Base-by-base conservation (phyloP, 2,797 vertebrate genomes). In the Labeo calbasu region DNA sequence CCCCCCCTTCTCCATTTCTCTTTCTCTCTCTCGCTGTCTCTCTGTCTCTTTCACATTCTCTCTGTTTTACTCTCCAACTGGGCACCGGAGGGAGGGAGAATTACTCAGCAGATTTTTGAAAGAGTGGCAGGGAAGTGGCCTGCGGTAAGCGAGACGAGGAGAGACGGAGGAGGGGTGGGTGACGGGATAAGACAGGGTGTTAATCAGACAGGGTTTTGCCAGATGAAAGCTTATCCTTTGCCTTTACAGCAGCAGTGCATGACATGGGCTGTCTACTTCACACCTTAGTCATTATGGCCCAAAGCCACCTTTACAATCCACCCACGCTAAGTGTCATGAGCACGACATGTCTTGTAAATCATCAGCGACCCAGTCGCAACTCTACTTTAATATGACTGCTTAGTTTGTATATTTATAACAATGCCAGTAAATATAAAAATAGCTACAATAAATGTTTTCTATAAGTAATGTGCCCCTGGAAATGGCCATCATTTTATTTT, bases 71-170 rank as follows among this genome's bases (percentile, higher is more conserved):
- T 75, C 76, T 82, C 70, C 46, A 73, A 78, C 86, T 80, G 85
- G 90, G 91, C 89, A 91, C 73, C 61, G 32, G 25, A 73, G 85
- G 63, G 88, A 77, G 84, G 83, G 86, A 82, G 88, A 87, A 91
- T 96, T 95, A 95, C 93, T 94, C 94, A 95, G 94, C 95, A 95
- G 87, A 94, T 94, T 95, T 93, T 88, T 66, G 84, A 90, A 84
- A 66, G 51, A 61, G 87, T 90, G 77, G 89, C 84, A 46, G 87
- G 84, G 83, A 79, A 81, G 81, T 84, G 82, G 84, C 85, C 70
- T 86, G 88, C 87, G 73, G 77, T 86, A 86, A 89, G 86, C 87
- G 81, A 87, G 88, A 79, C 2, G 23, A 79, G 75, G 59, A 87
- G 84, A 89, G 88, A 87, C 85, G 48, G 51, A 79, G 82, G 83